Conservation (phyloP, 2,888 invertebrate species). For the Sicus ferrugineus region DNA sequence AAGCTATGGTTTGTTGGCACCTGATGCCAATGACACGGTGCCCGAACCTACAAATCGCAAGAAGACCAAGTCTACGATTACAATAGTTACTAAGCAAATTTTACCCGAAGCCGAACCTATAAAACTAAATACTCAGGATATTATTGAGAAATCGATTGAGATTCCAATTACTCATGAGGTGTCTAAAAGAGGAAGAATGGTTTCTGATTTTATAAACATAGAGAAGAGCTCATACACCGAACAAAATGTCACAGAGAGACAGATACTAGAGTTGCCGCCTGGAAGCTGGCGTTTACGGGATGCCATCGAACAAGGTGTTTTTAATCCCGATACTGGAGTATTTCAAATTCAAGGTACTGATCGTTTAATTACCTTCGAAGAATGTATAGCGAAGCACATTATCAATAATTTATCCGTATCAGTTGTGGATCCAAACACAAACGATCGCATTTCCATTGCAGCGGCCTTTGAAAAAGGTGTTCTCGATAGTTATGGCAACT, state of each 20-base stretch:
- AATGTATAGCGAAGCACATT: constrained; percentile 85
- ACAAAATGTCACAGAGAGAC: constrained; percentile 68
- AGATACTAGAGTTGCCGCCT: constrained; percentile 79
- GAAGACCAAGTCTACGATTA: constrained; percentile 67
- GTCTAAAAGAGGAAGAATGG: constrained; percentile 59
- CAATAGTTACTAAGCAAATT: constrained; percentile 69
- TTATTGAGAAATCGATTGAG: constrained; percentile 59
- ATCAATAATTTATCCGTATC: constrained; percentile 84
- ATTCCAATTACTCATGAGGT: constrained; percentile 58
- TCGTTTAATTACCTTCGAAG: constrained; percentile 82
- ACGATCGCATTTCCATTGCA: constrained; percentile 72
- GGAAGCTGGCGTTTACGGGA: constrained; percentile 85
- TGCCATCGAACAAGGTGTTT: constrained; percentile 82
- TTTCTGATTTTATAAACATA: constrained; percentile 64
- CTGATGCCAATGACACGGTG: constrained; percentile 68
- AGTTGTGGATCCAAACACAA: constrained; percentile 80
- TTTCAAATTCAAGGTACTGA: constrained; percentile 89
- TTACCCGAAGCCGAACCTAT: constrained; percentile 60
- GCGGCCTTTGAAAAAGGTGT: constrained; percentile 82
- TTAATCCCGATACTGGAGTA: constrained; percentile 83
- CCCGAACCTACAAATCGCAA: constrained; percentile 65
- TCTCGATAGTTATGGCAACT: constrained; percentile 81
- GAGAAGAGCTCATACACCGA: constrained; percentile 65
- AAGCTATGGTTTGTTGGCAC: constrained; percentile 75
- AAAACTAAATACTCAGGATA: constrained; percentile 55